Conservation (phyloP, 2,888 invertebrate genomes). For the Limenitis camilla region DNA sequence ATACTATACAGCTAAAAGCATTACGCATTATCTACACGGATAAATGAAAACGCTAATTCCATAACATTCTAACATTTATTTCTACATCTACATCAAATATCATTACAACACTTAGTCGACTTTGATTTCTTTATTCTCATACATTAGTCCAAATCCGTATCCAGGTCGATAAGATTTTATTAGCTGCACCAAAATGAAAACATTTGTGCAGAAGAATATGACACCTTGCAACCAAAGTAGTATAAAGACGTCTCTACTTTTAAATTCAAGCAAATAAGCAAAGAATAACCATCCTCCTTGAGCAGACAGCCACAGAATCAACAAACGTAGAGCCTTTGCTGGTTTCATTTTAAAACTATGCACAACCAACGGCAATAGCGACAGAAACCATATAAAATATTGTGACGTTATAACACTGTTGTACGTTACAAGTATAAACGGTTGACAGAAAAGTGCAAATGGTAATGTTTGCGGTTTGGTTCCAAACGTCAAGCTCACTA, state of each 20-base stretch:
- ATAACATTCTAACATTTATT: neutral
- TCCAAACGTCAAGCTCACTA: constrained; percentile 81
- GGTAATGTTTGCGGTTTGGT: constrained; percentile 80
- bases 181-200: constrained; percentile 77
- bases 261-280: constrained; percentile 95
- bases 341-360: constrained; percentile 78
- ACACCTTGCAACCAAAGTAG: constrained; percentile 89
- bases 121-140: neutral
- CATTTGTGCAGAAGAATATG: constrained; percentile 88
- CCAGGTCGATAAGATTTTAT: constrained; percentile 58
- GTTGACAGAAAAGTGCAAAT: constrained; percentile 88
- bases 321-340: constrained; percentile 63
- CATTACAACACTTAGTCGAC: neutral
- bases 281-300: constrained; percentile 92
- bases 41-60: too few species aligned
- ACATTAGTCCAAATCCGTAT: constrained; percentile 44
- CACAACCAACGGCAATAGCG: constrained; percentile 87
- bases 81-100: neutral
- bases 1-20: too few species aligned
- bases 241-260: constrained; percentile 85
- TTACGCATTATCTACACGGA: too few species aligned
- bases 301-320: constrained; percentile 77
- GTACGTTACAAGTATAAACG: constrained; percentile 91
- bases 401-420: constrained; percentile 98
- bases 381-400: constrained; percentile 97